Evolutionary conservation across 2,888 invertebrate species (phyloP).

Genomic region (Calameuta pallipes): DNA sequence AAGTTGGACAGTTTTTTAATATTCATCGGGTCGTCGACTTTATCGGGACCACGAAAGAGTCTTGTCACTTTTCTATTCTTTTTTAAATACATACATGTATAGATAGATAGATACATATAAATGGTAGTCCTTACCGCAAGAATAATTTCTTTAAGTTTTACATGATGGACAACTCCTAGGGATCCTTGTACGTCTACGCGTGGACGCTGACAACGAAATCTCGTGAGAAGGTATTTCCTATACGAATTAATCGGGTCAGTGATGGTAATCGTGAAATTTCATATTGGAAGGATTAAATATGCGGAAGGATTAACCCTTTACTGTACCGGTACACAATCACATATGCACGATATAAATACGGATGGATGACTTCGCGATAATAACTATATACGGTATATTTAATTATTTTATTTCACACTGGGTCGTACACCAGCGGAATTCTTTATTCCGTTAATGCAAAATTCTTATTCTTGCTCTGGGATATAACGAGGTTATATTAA

Average conservation of each 20-base stretch:
- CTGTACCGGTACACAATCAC: neutral
- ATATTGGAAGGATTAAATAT: neutral
- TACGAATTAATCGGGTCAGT: neutral
- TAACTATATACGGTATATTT: neutral
- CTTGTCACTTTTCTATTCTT: neutral
- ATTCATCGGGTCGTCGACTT: neutral
- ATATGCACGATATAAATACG: neutral
- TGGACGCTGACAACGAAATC: neutral
- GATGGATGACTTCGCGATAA: neutral
- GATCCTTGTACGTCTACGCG: too few species aligned
- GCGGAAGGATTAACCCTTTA: too few species aligned
- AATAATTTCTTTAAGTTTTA: neutral
- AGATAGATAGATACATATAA: neutral
- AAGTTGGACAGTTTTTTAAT: conserved; percentile 2
- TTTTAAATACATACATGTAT: neutral
- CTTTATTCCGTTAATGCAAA: neutral
- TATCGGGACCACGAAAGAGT: neutral
- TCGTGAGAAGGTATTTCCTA: neutral
- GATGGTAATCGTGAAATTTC: neutral
- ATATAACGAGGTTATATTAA: conserved; percentile 7
- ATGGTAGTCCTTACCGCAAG: neutral
- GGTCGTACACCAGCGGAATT: neutral
- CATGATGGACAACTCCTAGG: neutral
- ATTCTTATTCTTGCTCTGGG: too few species aligned
- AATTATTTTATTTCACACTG: neutral